phyloP scores from a whole-genome alignment of 1,140 invertebrate species.

The Drosophila paulistorum region DNA sequence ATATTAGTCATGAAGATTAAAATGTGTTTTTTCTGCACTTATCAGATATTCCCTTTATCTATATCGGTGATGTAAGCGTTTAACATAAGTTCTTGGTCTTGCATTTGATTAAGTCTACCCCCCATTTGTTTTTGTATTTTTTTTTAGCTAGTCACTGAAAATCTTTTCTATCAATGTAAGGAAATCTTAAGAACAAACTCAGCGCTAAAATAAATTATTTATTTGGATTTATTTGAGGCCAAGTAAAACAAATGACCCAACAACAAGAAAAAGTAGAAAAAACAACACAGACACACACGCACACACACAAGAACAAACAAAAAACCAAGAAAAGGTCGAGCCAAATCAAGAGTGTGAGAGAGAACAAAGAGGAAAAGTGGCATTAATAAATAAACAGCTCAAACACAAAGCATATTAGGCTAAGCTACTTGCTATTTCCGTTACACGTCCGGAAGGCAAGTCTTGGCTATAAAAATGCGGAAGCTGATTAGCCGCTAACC shows the following conservation, averaged over 20 bases:
- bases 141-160: neutral
- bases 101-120: neutral
- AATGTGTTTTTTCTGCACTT: too few relatives aligned
- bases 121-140: neutral
- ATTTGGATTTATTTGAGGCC: conserved; percentile 81
- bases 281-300: conserved; percentile 21
- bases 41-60: too few relatives aligned
- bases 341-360: neutral
- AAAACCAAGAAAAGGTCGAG: conserved; percentile 21
- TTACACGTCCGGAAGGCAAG: conserved; percentile 57
- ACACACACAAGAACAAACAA: conserved; percentile 21
- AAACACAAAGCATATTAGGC: conserved; percentile 81
- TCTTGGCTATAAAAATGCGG: conserved; percentile 74
- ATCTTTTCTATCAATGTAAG: conserved; percentile 37
- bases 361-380: conserved; percentile 63
- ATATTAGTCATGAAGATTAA: too few relatives aligned
- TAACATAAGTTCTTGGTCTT: neutral
- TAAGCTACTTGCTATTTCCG: conserved; percentile 81
- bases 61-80: too few relatives aligned
- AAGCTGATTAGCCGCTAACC: conserved; percentile 71
- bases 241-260: conserved; percentile 79
- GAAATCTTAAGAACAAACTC: conserved; percentile 61
- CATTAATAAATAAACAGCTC: conserved; percentile 77
- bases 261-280: conserved; percentile 22
- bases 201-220: conserved; percentile 71